These are phyloP conservation scores for Chalcis sispes DNA, from an alignment of 2,888 invertebrate species.

Conservation along the genomic window DNA sequence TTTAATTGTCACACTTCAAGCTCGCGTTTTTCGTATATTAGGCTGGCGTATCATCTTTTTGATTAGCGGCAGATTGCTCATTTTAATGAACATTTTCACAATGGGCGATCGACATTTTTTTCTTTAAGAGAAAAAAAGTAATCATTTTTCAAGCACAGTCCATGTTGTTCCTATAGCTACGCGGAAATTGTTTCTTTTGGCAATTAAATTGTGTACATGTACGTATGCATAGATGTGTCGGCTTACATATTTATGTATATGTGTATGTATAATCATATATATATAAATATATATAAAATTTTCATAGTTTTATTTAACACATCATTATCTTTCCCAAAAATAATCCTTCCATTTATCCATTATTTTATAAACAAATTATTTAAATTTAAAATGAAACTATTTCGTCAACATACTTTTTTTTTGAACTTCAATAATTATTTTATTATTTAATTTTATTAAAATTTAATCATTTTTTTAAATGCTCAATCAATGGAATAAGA, in stretches of 20 bases:
- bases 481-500: no score
- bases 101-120: constrained; percentile 31
- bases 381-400: no score
- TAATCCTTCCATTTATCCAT: constrained; percentile 18
- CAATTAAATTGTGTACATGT: constrained; percentile 70
- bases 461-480: no score
- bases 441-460: no score
- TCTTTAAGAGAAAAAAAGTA: constrained; percentile 53
- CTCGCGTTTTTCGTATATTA: constrained; percentile 64
- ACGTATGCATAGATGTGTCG: constrained; percentile 60
- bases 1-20: constrained; percentile 64
- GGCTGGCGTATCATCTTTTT: constrained; percentile 51
- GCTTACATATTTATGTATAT: constrained; percentile 59
- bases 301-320: constrained; percentile 51
- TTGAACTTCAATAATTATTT: no score
- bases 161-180: constrained; percentile 73
- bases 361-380: no score
- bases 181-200: constrained; percentile 71
- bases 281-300: constrained; percentile 54
- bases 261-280: constrained; percentile 56
- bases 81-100: constrained; percentile 39
- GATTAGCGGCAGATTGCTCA: constrained; percentile 28
- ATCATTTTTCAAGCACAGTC: constrained; percentile 69
- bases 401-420: no score
- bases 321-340: constrained; percentile 36